Evolutionary conservation across 2,113 vertebrate species (phyloP).

Genomic region (Bos javanicus): DNA sequence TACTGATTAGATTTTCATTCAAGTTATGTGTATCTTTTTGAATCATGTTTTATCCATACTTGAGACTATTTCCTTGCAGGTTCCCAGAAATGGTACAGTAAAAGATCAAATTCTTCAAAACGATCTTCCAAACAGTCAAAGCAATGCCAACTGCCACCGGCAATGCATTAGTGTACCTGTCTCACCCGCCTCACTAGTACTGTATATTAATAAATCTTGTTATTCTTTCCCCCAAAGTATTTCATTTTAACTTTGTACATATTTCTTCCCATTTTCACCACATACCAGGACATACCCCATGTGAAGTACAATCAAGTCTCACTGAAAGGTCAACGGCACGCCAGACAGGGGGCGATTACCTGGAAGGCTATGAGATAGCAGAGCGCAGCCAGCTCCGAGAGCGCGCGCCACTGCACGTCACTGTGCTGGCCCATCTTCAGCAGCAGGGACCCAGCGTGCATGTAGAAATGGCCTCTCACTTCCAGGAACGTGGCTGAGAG

Average conservation of each 20-base stretch:
- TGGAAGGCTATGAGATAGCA: conserved; percentile 95
- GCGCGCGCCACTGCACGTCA: conserved; percentile 88
- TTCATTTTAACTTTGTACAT: neutral
- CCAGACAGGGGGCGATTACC: conserved; percentile 77
- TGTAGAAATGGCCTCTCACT: conserved; percentile 93
- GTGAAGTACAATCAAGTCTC: neutral
- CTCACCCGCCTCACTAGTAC: neutral
- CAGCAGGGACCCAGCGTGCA: conserved; percentile 91
- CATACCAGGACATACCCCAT: neutral
- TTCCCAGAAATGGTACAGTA: neutral
- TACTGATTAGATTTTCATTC: neutral
- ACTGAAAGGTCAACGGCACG: neutral
- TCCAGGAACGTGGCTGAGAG: conserved; percentile 88
- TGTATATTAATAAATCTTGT: neutral
- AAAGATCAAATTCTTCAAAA: conserved; percentile 4
- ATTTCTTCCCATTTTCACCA: neutral
- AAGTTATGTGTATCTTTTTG: neutral
- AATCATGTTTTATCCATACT: conserved; percentile 14
- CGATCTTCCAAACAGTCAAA: neutral
- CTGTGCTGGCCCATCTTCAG: conserved; percentile 92
- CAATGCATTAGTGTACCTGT: neutral
- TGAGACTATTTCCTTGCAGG: neutral
- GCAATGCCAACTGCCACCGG: neutral
- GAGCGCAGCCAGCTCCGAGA: conserved; percentile 87
- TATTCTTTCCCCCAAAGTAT: neutral